Base-by-base conservation (phyloP, 2,888 invertebrate genomes). In the Digitonthophagus gazella region DNA sequence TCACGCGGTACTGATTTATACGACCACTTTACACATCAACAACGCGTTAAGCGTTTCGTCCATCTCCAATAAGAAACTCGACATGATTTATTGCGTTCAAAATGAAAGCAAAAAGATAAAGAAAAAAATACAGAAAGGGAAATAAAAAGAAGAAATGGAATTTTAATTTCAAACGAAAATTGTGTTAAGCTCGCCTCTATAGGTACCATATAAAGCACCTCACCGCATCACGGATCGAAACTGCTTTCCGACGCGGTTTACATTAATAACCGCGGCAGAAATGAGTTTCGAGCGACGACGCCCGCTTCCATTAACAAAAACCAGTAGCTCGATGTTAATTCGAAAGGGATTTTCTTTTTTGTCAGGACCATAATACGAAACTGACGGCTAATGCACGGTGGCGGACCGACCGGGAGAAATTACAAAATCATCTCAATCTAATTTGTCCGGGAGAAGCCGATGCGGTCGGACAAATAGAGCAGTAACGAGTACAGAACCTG, bases 281-380 rank as follows among this genome's bases (percentile, higher is more conserved):
- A 76, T 77, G 74, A 78, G 78, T 77, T 76, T 77, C 74, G 76
- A 77, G 76, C 73, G 74, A 75, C 74, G 71, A 72, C 18, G 61
- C 73, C 68, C 64, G 70, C 69, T 69, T 74, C 76, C 78, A 79
- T 79, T 78, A 78, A 79, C 78, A 79, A 79, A 80, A 80, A 80
- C 80, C 80, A 80, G 80, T 80, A 80, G 80, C 79, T 76, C 77
- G 76, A 77, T 78, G 78, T 79, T 80, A 80, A 80, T 79, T 79
- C 75, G 78, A 79, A 79, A 77, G 77, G 78, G 77, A 78, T 78
- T 78, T 78, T 74, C 76, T 77, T 78, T 78, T 72, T 74, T 61
- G 3, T 61, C 19, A 57, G 64, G 61, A 20, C 63, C 74, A 72
- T 73, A 72, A 74, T 73, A 66, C 72, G 74, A 75, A 75, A 73